Base-by-base conservation (phyloP, 2,797 vertebrate species). In the Crenuchus spilurus region DNA sequence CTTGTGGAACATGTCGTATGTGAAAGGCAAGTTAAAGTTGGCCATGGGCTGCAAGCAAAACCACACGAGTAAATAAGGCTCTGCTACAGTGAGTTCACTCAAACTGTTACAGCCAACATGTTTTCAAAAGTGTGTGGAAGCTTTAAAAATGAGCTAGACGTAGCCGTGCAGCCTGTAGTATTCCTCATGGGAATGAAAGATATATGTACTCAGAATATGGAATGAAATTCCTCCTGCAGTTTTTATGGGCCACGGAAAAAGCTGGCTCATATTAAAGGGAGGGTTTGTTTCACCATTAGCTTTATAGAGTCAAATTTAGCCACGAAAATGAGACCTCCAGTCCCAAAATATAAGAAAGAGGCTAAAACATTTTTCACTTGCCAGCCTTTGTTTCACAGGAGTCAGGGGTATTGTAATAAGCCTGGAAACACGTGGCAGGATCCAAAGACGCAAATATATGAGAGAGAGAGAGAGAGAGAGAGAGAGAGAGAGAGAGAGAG, bases 301-400 rank as follows among this genome's bases (percentile, higher is more conserved):
- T 87, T 89, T 80, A 88, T 81, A 70, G 83, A 84, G 52, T 80
- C 24, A 30, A 81, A 81, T 83, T 80, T 77, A 83, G 75, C 42
- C 62, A 52, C 78, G 71, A 85, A 88, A 88, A 82, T 42, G 46
- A 66, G 49, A 83, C 70, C 44, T 42, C 6, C 37, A 65, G 33
- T 22, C 60, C 41, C 31, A 70, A 62, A 69, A 64, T 44, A 66
- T 55, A 66, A 62, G 63, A 46, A 74, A 78, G 63, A 71, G 65
- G 14, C 67, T 62, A 31, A 51, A 73, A 62, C 61, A 64, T 75
- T 68, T 51, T 57, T 76, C 37, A 49, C 57, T 65, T 80, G 66
- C 72, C 62, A 63, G 58, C 62, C 16, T 87, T 73, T 81, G 82
- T 87, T n/a, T 84, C 84, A 64, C n/a, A 39, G 31, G 76, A 57